These are phyloP conservation scores for Ooceraea biroi DNA, from an alignment of 1,140 invertebrate genomes.

Conservation along the genomic window DNA sequence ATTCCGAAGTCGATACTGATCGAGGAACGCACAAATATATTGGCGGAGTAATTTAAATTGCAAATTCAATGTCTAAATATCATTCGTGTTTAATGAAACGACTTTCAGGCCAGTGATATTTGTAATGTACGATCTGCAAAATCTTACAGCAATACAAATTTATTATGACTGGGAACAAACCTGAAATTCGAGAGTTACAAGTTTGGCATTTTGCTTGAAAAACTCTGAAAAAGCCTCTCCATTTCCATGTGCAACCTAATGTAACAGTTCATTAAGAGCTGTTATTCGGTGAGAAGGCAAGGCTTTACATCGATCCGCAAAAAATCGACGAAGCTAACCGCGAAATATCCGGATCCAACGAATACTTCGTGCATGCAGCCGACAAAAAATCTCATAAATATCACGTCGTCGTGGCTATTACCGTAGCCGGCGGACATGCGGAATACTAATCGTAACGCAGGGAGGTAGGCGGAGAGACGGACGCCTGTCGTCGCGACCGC, in stretches of 20 bases:
- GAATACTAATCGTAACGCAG: constrained; percentile 44
- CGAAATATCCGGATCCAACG: constrained; percentile 36
- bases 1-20: no score
- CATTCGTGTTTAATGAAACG: constrained; percentile 2
- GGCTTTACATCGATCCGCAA: constrained; percentile 30
- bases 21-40: no score
- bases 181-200: no score
- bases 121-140: neutral
- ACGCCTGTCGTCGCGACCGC: constrained; percentile 42
- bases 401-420: constrained; percentile 48
- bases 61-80: neutral
- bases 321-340: constrained; percentile 34
- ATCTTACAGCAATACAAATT: neutral
- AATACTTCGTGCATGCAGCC: constrained; percentile 31
- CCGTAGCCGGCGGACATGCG: constrained; percentile 5
- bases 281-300: constrained; percentile 15
- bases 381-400: constrained; percentile 54
- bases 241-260: constrained; percentile 10
- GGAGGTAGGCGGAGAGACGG: constrained; percentile 26
- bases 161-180: no score
- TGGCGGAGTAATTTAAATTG: neutral
- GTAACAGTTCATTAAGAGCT: constrained; percentile 17
- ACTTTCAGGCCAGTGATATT: neutral
- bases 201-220: no score
- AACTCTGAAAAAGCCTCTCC: no score